Conservation (phyloP, 2,888 invertebrate species). For the Scrobipalpa atriplicella region DNA sequence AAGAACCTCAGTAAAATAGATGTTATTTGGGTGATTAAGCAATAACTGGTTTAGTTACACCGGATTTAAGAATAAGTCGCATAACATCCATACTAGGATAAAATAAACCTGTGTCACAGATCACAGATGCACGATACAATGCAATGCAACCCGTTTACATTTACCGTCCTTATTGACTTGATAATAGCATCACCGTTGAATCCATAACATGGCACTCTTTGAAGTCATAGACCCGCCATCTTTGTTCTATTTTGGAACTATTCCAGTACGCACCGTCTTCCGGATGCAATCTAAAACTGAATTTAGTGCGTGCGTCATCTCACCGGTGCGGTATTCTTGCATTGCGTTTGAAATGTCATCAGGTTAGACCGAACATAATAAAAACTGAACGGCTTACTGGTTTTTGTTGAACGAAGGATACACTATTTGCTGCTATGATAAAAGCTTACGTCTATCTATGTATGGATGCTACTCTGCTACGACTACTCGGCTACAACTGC, state of each 20-base stretch:
- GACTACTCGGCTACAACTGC: too few relatives aligned
- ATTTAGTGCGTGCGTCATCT: background rate
- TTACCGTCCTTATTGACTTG: background rate
- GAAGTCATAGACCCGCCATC: background rate
- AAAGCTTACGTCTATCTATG: background rate
- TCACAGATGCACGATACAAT: too few relatives aligned
- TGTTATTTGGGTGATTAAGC: slow-evolving; percentile 11
- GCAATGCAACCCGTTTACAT: too few relatives aligned
- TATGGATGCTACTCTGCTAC: background rate
- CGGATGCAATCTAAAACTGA: background rate
- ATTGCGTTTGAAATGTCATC: slow-evolving; percentile 3
- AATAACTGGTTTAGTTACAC: too few relatives aligned
- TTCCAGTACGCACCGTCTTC: background rate
- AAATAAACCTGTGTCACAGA: too few relatives aligned
- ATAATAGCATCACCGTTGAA: background rate
- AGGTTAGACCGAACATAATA: background rate
- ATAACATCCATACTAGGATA: too few relatives aligned
- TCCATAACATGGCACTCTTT: background rate
- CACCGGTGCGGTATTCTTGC: background rate
- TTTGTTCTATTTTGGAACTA: slow-evolving; percentile 2
- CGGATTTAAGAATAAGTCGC: too few relatives aligned
- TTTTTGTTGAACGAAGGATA: too few relatives aligned
- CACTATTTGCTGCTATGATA: background rate
- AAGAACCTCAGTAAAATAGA: background rate
- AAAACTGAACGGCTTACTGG: too few relatives aligned